These are phyloP conservation scores for Rhodinocichla rosea DNA, from an alignment of 2,113 vertebrate genomes.

Conservation along the genomic window DNA sequence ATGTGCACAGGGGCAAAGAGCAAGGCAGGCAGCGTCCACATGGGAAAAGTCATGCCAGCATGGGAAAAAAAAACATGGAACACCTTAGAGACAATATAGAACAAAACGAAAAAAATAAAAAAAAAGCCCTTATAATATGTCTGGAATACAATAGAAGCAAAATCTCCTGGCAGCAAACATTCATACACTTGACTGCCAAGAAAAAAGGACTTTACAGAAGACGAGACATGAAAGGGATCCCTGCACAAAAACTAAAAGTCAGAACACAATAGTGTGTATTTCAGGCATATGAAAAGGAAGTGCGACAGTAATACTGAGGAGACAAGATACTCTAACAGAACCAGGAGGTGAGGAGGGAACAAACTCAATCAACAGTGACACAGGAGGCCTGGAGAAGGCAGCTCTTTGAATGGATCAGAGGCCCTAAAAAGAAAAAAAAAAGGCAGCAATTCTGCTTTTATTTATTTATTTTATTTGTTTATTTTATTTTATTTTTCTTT, in stretches of 20 bases:
- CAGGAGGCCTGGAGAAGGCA: slow-evolving; percentile 23
- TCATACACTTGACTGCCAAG: slow-evolving; percentile 75
- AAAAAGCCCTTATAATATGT: slow-evolving; percentile 2
- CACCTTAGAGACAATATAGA: slow-evolving; percentile 50
- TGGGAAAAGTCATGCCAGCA: slow-evolving; percentile 44
- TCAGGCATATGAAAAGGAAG: slow-evolving; percentile 74
- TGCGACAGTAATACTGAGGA: slow-evolving; percentile 68
- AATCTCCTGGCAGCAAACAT: slow-evolving; percentile 75
- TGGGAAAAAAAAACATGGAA: background rate
- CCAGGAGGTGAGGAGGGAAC: slow-evolving; percentile 38
- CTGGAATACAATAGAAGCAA: slow-evolving; percentile 69
- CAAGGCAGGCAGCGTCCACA: background rate
- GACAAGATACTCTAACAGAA: slow-evolving; percentile 66
- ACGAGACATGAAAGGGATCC: slow-evolving; percentile 75
- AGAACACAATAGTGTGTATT: slow-evolving; percentile 76
- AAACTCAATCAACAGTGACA: slow-evolving; percentile 69
- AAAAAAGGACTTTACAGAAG: slow-evolving; percentile 75
- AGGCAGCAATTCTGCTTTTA: background rate
- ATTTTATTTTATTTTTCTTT: background rate
- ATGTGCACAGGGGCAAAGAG: background rate
- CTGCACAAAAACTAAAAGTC: slow-evolving; percentile 74
- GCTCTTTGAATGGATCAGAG: slow-evolving; percentile 48
- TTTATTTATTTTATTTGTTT: background rate
- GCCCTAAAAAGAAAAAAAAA: background rate
- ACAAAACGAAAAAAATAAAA: slow-evolving; percentile 43